phyloP scores from a whole-genome alignment of 1,140 invertebrate species.

The Rhizoglyphus robini region DNA sequence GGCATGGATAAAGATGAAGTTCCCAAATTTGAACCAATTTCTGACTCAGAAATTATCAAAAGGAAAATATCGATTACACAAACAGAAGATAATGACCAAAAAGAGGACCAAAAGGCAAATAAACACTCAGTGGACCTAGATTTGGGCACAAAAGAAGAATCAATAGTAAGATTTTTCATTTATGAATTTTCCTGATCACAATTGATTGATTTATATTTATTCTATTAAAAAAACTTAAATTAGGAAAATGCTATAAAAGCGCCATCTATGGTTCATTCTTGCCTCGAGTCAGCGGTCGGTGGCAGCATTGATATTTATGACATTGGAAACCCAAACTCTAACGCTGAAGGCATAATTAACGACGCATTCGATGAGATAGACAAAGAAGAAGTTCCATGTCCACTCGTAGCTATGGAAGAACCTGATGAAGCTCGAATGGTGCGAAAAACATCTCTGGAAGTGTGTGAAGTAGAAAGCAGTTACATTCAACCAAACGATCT shows the following conservation, averaged over 20 bases:
- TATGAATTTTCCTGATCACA: too few species aligned
- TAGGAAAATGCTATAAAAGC: too few species aligned
- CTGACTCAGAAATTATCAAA: neutral
- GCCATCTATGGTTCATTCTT: neutral
- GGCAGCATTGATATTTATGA: slow-evolving; percentile 7
- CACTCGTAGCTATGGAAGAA: neutral
- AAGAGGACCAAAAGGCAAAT: neutral
- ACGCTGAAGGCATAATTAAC: slow-evolving; percentile 17
- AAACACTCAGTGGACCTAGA: too few species aligned
- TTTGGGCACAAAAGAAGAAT: too few species aligned
- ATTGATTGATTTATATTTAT: neutral
- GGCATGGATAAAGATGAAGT: neutral
- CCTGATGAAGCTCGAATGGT: neutral
- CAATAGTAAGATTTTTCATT: too few species aligned
- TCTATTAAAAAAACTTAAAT: too few species aligned
- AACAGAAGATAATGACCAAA: neutral
- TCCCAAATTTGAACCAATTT: neutral
- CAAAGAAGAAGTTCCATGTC: neutral
- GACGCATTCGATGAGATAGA: slow-evolving; percentile 20
- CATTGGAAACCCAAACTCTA: slow-evolving; percentile 5
- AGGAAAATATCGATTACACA: neutral
- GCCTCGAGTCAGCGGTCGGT: neutral
- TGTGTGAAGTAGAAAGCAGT: neutral
- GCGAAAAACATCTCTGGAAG: neutral
- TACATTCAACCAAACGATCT: slow-evolving; percentile 12